Evolutionary conservation across 2,797 vertebrate species (phyloP).

Genomic region (Atherinosoma microstoma): DNA sequence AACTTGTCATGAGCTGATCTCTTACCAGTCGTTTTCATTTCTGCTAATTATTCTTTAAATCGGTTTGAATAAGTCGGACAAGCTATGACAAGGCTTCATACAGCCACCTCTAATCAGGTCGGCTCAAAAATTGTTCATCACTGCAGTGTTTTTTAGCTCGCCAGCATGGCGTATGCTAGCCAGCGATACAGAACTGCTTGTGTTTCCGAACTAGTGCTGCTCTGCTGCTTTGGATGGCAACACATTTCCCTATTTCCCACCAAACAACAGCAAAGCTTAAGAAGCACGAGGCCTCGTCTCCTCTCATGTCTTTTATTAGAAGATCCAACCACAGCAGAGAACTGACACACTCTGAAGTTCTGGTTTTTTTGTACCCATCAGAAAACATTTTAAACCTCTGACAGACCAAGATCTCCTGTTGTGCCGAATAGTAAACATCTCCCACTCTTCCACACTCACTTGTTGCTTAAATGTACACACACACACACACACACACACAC

Average conservation of each 20-base stretch:
- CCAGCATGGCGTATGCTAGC: conserved; percentile 31
- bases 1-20: too few relatives aligned
- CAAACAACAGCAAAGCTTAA: conserved; percentile 16
- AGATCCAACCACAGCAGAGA: conserved; percentile 12
- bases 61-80: too few relatives aligned
- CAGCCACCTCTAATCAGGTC: conserved; percentile 1
- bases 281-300: conserved; percentile 22
- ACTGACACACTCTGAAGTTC: conserved; percentile 25
- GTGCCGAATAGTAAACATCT: conserved; percentile 42
- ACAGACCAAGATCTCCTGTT: conserved; percentile 19
- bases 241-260: background rate
- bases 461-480: conserved; percentile 44
- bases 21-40: too few relatives aligned
- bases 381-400: conserved; percentile 26
- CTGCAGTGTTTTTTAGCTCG: conserved; percentile 20
- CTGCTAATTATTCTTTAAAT: too few relatives aligned
- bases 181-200: conserved; percentile 32
- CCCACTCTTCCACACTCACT: conserved; percentile 36
- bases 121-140: conserved; percentile 20
- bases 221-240: conserved; percentile 34
- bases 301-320: conserved; percentile 16
- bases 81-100: background rate
- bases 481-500: conserved; percentile 17
- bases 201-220: conserved; percentile 32
- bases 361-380: conserved; percentile 23